These are phyloP conservation scores for Gari tellinella DNA, from an alignment of 2,888 invertebrate species.

Conservation along the genomic window DNA sequence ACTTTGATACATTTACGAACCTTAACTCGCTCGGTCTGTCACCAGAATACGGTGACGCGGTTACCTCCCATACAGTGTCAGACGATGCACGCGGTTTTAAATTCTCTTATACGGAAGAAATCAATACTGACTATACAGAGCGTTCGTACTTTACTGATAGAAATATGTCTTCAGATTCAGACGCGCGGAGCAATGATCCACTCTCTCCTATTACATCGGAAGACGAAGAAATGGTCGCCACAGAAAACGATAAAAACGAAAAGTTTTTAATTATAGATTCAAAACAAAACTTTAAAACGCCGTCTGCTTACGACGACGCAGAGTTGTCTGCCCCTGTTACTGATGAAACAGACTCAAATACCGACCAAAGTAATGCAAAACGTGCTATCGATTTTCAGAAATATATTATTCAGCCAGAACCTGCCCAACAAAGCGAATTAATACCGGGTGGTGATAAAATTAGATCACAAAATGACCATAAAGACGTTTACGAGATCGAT, in stretches of 20 bases:
- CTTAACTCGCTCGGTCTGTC: constrained; percentile 63
- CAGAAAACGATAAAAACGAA: too few species aligned
- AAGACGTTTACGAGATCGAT: constrained; percentile 29
- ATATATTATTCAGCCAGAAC: constrained; percentile 57
- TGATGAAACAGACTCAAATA: constrained; percentile 8
- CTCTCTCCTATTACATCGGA: constrained; percentile 53
- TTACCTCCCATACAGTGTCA: constrained; percentile 51
- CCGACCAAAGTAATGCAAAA: constrained; percentile 19
- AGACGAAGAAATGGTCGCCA: constrained; percentile 38
- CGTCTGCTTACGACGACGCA: constrained; percentile 25
- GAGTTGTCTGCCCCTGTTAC: constrained; percentile 17
- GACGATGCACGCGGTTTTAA: constrained; percentile 59
- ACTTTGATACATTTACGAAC: constrained; percentile 64
- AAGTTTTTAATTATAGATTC: neutral
- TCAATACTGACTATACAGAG: constrained; percentile 52
- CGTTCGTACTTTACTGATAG: constrained; percentile 65
- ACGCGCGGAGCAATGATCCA: constrained; percentile 43
- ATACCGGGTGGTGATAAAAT: neutral
- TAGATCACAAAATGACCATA: constrained; percentile 21
- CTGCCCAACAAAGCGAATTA: neutral
- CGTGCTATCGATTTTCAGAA: constrained; percentile 53
- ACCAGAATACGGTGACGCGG: constrained; percentile 55
- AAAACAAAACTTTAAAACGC: neutral
- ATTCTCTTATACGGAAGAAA: constrained; percentile 65
- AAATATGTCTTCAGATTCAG: constrained; percentile 45